Conservation (phyloP, 2,797 vertebrate species). For the Lerista edwardsae region DNA sequence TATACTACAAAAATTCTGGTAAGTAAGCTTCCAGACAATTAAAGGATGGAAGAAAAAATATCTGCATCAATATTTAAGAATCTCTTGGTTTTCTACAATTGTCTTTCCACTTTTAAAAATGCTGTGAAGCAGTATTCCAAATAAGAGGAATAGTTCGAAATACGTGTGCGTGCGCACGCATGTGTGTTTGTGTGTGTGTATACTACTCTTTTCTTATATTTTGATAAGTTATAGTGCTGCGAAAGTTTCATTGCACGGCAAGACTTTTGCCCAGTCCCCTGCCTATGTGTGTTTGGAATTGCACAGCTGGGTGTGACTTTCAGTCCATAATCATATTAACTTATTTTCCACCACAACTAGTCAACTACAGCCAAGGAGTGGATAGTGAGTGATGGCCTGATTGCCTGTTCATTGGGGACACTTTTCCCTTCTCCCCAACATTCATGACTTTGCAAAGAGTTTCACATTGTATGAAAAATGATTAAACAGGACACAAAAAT, state of each 20-base stretch:
- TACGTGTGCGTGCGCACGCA: too few relatives aligned
- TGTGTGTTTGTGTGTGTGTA: too few relatives aligned
- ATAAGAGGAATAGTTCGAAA: not conserved
- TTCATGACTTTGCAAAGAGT: not conserved
- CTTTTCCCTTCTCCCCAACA: not conserved
- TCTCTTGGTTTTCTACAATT: not conserved
- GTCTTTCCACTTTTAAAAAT: not conserved
- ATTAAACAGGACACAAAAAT: not conserved
- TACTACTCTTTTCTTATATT: too few relatives aligned
- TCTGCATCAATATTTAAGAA: not conserved
- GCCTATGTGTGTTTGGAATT: too few relatives aligned
- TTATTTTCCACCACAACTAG: not conserved
- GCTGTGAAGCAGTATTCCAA: not conserved
- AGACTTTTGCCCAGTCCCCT: not conserved
- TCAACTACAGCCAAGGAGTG: not conserved
- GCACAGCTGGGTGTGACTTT: not conserved
- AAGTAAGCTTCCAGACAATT: constrained; percentile 56
- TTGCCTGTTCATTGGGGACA: not conserved
- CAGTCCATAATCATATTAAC: not conserved
- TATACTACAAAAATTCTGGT: constrained; percentile 98
- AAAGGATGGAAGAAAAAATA: not conserved
- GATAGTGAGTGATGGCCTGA: not conserved
- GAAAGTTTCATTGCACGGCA: not conserved
- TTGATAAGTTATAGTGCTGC: too few relatives aligned
- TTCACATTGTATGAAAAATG: not conserved